Conservation (phyloP, 2,797 vertebrate genomes). For the Sandelia bainsii region DNA sequence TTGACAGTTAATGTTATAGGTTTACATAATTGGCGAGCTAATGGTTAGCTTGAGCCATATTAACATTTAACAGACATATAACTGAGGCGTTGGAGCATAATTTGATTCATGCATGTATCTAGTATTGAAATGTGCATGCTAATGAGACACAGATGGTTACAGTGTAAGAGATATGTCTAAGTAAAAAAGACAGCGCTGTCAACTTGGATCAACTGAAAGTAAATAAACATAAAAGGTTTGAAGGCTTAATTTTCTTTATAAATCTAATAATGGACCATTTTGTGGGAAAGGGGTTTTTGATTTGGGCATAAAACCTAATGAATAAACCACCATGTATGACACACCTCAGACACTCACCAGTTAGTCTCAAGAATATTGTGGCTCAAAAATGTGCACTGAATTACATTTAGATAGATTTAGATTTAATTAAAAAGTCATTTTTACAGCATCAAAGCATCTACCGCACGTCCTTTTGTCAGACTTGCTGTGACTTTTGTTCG, state of each 20-base stretch:
- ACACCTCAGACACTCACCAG: no score
- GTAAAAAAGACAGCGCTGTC: background rate
- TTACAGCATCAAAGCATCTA: conserved; percentile 25
- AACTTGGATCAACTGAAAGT: background rate
- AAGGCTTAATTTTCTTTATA: background rate
- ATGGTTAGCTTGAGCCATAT: background rate
- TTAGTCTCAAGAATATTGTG: background rate
- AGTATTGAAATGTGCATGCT: background rate
- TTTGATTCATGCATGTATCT: background rate
- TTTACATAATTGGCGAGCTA: background rate
- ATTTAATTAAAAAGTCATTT: conserved; percentile 11
- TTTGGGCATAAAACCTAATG: background rate
- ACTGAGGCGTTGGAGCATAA: background rate
- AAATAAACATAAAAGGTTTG: background rate
- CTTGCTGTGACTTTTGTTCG: conserved; percentile 63
- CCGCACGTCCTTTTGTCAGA: conserved; percentile 53
- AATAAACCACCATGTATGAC: background rate
- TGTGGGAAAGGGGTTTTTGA: background rate
- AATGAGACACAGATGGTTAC: background rate
- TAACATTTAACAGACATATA: background rate
- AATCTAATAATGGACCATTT: conserved; percentile 3
- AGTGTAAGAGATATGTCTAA: background rate
- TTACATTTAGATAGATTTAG: conserved; percentile 35
- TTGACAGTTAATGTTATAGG: background rate
- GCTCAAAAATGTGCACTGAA: background rate